Conservation (phyloP, 30 jellyfish, hydroid and myxozoan species). For the Sanderia malayensis region DNA sequence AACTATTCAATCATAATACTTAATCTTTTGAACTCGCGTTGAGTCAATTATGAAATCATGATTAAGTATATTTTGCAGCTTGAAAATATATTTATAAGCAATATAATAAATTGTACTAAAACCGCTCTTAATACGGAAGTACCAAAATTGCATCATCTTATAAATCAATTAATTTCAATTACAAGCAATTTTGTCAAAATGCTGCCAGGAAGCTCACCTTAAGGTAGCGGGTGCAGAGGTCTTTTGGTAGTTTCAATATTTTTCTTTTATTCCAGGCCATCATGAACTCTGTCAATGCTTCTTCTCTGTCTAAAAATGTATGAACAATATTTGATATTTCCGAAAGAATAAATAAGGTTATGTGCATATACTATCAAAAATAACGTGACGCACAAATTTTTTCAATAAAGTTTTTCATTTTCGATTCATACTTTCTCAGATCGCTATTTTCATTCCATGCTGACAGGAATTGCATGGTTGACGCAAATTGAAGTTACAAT, state of each 20-base stretch:
- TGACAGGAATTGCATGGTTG: not conserved
- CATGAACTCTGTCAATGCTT: not conserved
- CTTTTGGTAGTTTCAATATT: not conserved
- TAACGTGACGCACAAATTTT: not conserved
- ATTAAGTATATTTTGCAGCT: too few species aligned
- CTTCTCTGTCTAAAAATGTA: not conserved
- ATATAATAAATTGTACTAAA: not conserved
- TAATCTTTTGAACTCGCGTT: not conserved
- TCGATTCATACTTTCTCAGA: not conserved
- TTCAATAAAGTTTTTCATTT: not conserved
- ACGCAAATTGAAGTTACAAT: not conserved
- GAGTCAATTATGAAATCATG: not conserved
- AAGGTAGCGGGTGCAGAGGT: slow-evolving; percentile 4
- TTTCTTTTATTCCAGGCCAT: not conserved
- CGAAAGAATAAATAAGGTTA: not conserved
- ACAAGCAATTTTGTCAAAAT: not conserved
- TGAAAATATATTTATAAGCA: too few species aligned
- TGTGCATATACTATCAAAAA: not conserved
- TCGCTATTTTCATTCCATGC: slow-evolving; percentile 1
- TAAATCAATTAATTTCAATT: not conserved
- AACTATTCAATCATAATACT: not conserved
- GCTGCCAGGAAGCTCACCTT: slow-evolving; percentile 2
- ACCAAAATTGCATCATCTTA: not conserved
- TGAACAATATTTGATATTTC: not conserved
- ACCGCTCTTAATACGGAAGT: not conserved